Base-by-base conservation (phyloP, 2,113 vertebrate genomes). In the Gobiocypris rarus region DNA sequence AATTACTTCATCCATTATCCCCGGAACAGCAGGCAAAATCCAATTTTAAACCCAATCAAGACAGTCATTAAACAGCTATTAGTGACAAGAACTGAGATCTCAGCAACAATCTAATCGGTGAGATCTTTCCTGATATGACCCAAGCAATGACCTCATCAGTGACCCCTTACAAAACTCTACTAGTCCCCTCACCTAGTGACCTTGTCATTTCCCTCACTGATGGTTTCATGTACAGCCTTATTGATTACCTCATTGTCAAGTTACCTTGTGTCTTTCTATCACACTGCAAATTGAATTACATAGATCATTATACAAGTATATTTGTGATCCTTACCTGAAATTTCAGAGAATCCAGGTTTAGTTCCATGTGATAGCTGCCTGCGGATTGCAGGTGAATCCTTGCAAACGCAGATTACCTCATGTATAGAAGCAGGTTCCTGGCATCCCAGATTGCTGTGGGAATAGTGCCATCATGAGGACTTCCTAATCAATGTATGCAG, bases 381-480 rank as follows among this genome's bases (percentile, higher is more conserved):
- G 14, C 24, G 28, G 10, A 56, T 28, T 28, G 15, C 31, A 48
- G 38, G 14, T 54, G 48, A 34, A 28, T 14, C 1, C 8, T 14
- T 45, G 61, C 13, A 50, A 31, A 67, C 4, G 9, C 43, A 81
- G 59, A 67, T 67, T 43, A n/a, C 9, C 17, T 58, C 13, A 22
- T 28, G 78, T 67, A 19, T 22, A 17, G 56, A 24, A 65, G 63
- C 10, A 41, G 52, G 22, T 19, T 3, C 5, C 75, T 80, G 41
- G 14, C 9, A 26, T 65, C 59, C 22, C 14, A 14, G 9, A 52
- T 69, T 54, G 19, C 63, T 81, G 79, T 69, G 79, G 79, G 31
- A 81, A 81, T 81, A 81, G 79, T 70, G 79, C 79, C 79, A 81
- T 70, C 79, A 69, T 81, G 79, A 81, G 61, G 79, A 41, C 79